Evolutionary conservation across 2,888 invertebrate genomes (phyloP).

Genomic region (Dryocosmus kuriphilus): DNA sequence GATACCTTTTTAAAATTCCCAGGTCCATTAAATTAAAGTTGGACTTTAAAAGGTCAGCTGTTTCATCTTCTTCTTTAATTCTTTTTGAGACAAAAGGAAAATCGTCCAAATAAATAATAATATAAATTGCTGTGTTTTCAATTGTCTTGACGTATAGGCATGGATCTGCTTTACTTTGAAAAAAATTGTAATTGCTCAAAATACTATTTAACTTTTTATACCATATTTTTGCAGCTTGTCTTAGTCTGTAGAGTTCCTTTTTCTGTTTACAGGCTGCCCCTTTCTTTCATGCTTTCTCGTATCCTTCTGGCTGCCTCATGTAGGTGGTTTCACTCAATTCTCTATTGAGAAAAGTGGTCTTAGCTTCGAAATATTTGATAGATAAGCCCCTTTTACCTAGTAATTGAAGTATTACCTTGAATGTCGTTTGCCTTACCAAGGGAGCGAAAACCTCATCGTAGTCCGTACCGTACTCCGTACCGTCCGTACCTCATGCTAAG

Average conservation of each 20-base stretch:
- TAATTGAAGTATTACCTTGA: conserved; percentile 56
- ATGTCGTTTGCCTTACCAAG: conserved; percentile 59
- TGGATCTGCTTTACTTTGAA: not conserved
- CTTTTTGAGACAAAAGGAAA: conserved; percentile 44
- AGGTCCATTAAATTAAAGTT: conserved; percentile 53
- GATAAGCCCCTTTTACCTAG: conserved; percentile 43
- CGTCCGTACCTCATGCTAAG: conserved; percentile 58
- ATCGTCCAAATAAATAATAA: conserved; percentile 33
- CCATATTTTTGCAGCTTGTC: too few species aligned
- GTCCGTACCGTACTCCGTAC: conserved; percentile 58
- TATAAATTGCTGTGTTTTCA: not conserved
- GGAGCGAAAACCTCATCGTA: too few species aligned
- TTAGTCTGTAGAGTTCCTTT: too few species aligned
- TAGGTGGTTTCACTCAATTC: too few species aligned
- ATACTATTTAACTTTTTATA: too few species aligned
- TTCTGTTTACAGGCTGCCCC: too few species aligned
- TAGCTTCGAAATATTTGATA: conserved; percentile 56
- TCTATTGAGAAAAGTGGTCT: conserved; percentile 62
- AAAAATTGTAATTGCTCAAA: too few species aligned
- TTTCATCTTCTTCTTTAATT: conserved; percentile 28
- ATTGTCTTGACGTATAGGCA: conserved; percentile 26
- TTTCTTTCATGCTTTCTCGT: too few species aligned
- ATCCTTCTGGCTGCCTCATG: too few species aligned
- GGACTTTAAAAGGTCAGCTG: conserved; percentile 43
- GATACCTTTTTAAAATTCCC: conserved; percentile 49